phyloP scores from a whole-genome alignment of 2,888 invertebrate species.

The Argyresthia albistria region DNA sequence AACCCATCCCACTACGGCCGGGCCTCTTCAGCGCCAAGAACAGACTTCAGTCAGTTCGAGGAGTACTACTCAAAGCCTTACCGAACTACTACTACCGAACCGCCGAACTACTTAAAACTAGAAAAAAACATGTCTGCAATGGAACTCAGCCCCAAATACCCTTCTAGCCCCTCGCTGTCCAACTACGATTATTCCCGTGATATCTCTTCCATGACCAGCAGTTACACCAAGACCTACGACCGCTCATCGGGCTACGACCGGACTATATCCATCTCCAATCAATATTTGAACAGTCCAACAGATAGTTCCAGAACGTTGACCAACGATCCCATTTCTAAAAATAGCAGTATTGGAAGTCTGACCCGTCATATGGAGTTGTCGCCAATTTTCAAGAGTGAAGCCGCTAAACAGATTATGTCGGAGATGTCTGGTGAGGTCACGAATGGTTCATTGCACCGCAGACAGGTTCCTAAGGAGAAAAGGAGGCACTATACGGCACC shows the following conservation, averaged over 20 bases:
- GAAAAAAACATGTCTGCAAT: slow-evolving; percentile 38
- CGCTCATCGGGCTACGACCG: slow-evolving; percentile 41
- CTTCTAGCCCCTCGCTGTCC: slow-evolving; percentile 59
- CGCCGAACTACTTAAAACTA: slow-evolving; percentile 36
- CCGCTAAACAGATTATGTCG: slow-evolving; percentile 88
- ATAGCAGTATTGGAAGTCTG: slow-evolving; percentile 57
- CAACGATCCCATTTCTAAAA: slow-evolving; percentile 60
- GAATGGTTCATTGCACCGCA: slow-evolving; percentile 72
- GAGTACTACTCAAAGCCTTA: slow-evolving; percentile 35
- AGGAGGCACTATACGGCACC: slow-evolving; percentile 91
- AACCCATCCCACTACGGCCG: slow-evolving; percentile 35
- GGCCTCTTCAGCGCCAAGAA: slow-evolving; percentile 69
- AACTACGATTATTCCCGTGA: slow-evolving; percentile 60
- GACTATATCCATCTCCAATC: slow-evolving; percentile 48
- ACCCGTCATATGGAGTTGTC: slow-evolving; percentile 74
- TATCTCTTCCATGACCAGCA: slow-evolving; percentile 53
- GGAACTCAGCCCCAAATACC: slow-evolving; percentile 59
- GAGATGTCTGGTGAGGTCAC: slow-evolving; percentile 79
- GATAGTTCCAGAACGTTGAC: slow-evolving; percentile 58
- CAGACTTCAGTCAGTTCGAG: slow-evolving; percentile 47
- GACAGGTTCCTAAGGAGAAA: slow-evolving; percentile 86
- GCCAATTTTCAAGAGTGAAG: slow-evolving; percentile 89
- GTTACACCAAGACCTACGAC: slow-evolving; percentile 53
- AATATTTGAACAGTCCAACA: slow-evolving; percentile 60
- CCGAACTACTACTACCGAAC: slow-evolving; percentile 24